Conservation (phyloP, 2,797 vertebrate species). For the Sebastes miniatus region DNA sequence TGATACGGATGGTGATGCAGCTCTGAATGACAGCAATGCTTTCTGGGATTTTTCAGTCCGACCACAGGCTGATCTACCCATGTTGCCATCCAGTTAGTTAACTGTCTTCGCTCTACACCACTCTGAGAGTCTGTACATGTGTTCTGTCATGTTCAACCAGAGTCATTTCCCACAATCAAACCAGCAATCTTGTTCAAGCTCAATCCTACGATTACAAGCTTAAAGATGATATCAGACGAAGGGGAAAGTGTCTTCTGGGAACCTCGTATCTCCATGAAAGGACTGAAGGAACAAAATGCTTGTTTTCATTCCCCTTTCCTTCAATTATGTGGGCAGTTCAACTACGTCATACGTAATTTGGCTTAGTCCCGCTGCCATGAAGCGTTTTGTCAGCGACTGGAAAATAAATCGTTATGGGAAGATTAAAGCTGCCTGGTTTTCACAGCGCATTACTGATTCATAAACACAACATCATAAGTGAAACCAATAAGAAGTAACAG, state of each 20-base stretch:
- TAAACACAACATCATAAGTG: slow-evolving; percentile 2
- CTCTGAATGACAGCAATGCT: not conserved
- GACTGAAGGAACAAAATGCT: not conserved
- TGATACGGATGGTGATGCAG: not conserved
- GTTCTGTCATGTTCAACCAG: slow-evolving; percentile 37
- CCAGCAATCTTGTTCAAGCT: slow-evolving; percentile 24
- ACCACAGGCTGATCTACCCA: not conserved
- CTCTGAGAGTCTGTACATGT: slow-evolving; percentile 1
- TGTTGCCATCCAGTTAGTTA: not conserved
- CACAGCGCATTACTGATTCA: slow-evolving; percentile 4
- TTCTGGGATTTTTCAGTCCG: not conserved
- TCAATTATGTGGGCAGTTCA: not conserved
- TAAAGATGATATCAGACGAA: slow-evolving; percentile 26
- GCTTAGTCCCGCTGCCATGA: not conserved
- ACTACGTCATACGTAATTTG: not conserved
- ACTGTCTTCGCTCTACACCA: slow-evolving; percentile 1
- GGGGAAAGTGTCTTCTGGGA: not conserved
- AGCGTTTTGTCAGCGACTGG: not conserved
- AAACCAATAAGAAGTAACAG: slow-evolving; percentile 15
- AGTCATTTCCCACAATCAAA: slow-evolving; percentile 6
- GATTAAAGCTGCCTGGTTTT: slow-evolving; percentile 22
- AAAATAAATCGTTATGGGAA: not conserved
- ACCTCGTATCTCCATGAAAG: not conserved
- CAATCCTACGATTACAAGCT: slow-evolving; percentile 8
- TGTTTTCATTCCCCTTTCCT: not conserved